phyloP scores from a whole-genome alignment of 2,797 vertebrate species.

The Urosaurus nigricauda region DNA sequence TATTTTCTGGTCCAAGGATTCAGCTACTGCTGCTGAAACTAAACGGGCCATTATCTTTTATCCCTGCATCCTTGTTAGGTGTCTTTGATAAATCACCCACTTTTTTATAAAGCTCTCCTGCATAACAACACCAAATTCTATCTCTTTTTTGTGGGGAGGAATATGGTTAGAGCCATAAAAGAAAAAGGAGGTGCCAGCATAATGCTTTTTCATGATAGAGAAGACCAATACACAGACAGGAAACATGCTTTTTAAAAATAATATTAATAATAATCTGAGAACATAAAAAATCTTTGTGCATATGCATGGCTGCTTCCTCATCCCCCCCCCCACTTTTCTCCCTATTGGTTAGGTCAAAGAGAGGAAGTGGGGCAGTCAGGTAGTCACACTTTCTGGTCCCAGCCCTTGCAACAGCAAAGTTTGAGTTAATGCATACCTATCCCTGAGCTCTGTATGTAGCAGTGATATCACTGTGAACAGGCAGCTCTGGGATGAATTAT shows the following conservation, averaged over 20 bases:
- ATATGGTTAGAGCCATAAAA: background rate
- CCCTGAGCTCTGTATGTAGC: background rate
- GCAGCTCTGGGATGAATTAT: background rate
- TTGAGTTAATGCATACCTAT: background rate
- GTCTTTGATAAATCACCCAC: slow-evolving; percentile 45
- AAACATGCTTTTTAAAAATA: too few species aligned
- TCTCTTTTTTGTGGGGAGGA: background rate
- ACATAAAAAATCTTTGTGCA: background rate
- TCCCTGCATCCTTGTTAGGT: slow-evolving; percentile 43
- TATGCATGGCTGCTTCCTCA: too few species aligned
- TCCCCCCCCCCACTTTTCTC: background rate
- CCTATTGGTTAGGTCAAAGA: background rate
- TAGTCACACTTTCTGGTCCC: too few species aligned
- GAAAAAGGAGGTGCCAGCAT: too few species aligned
- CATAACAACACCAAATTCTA: slow-evolving; percentile 35
- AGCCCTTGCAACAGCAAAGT: background rate
- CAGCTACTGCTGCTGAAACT: slow-evolving; percentile 42
- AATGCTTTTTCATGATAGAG: background rate
- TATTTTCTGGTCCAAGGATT: slow-evolving; percentile 47
- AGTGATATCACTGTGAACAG: background rate
- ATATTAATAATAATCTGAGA: background rate
- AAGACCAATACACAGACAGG: background rate
- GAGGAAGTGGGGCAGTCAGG: background rate
- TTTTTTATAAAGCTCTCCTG: background rate
- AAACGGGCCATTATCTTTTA: slow-evolving; percentile 57